A percentile compares a stretch with the other conserved stretches of the same genome.
These are phyloP conservation scores for Ictidomys tridecemlineatus DNA, from an alignment of 2,113 vertebrate species.

Conservation along the genomic window DNA sequence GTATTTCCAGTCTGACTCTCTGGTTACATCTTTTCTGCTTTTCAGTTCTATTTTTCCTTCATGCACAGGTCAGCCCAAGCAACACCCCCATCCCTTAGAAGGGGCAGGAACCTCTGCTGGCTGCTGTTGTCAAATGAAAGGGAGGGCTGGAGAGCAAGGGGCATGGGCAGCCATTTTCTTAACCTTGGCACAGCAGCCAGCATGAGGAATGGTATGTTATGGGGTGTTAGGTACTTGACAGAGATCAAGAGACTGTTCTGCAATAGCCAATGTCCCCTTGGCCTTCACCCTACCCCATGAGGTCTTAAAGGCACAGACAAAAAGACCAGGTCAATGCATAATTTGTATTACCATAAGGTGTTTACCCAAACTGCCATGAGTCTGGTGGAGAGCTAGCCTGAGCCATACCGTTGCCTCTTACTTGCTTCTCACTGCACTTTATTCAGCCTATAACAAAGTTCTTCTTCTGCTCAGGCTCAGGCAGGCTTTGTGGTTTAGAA, in stretches of 20 bases:
- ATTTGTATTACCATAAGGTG: background rate
- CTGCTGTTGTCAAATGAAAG: background rate
- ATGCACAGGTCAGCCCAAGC: background rate
- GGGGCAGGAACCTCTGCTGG: background rate
- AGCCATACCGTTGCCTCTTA: background rate
- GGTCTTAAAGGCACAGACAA: background rate
- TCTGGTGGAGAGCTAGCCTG: background rate
- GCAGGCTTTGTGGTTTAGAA: background rate
- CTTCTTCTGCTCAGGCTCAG: background rate
- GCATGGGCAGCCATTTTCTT: background rate
- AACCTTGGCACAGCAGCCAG: background rate
- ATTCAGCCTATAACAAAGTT: background rate
- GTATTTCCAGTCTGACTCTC: constrained; percentile 9
- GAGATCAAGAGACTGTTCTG: background rate
- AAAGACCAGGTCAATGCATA: background rate
- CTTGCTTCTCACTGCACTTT: background rate
- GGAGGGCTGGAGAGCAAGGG: background rate
- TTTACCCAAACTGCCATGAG: background rate
- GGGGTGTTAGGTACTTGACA: background rate
- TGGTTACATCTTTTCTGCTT: background rate
- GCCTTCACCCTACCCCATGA: rapidly evolving
- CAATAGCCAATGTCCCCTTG: background rate
- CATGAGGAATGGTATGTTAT: background rate
- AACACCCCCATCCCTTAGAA: background rate
- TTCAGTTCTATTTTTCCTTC: constrained; percentile 30